Evolutionary conservation across 2,113 vertebrate genomes (phyloP).

Genomic region (Sinocyclocheilus anophthalmus): DNA sequence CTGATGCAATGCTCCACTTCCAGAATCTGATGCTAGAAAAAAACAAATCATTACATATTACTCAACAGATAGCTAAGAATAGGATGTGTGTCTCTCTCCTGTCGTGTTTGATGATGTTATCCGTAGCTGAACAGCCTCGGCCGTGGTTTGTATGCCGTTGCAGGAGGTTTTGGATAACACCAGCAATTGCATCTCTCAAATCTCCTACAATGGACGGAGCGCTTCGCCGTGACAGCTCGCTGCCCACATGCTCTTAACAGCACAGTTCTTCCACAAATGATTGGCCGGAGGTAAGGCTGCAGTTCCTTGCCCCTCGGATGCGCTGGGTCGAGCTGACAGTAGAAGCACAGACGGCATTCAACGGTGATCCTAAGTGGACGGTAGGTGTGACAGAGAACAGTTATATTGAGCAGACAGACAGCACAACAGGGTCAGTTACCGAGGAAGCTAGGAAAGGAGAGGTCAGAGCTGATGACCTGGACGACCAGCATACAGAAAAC

Average conservation of each 20-base stretch:
- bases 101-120: neutral
- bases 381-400: too few species aligned
- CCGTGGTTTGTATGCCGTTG: constrained; percentile 3
- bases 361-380: too few species aligned
- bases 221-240: constrained; percentile 65
- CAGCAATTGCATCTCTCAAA: constrained; percentile 90
- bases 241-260: constrained; percentile 7
- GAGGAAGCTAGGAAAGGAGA: too few species aligned
- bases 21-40: too few species aligned
- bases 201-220: constrained; percentile 87
- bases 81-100: neutral
- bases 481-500: constrained; percentile 29
- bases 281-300: neutral
- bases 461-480: constrained; percentile 14
- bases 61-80: neutral
- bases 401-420: constrained; percentile 38
- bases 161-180: constrained; percentile 94
- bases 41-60: neutral
- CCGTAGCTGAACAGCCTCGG: neutral
- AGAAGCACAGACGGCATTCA: neutral
- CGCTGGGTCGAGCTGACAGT: constrained; percentile 12
- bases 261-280: neutral
- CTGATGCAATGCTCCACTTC: too few species aligned
- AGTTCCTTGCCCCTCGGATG: constrained; percentile 15
- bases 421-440: constrained; percentile 43